Percentiles rank a stretch among this genome's conserved stretches.
Conservation (phyloP, 2,888 invertebrate genomes). For the Cerastoderma edule region DNA sequence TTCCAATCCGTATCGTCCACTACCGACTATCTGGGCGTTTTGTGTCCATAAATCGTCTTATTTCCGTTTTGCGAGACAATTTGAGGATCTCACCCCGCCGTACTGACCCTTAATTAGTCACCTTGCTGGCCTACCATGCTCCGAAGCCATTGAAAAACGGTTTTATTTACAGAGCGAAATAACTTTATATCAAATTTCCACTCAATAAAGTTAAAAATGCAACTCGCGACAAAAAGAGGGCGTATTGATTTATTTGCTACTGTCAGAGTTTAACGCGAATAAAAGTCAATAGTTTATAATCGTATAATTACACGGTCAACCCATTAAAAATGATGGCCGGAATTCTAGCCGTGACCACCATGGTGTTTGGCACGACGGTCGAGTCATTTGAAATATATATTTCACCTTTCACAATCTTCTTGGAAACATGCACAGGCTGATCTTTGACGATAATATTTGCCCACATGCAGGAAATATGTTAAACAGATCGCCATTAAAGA, state of each 20-base stretch:
- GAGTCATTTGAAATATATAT: background rate
- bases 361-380: too few species aligned
- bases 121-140: background rate
- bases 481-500: too few species aligned
- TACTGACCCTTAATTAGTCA: conserved; percentile 10
- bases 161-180: conserved; percentile 17
- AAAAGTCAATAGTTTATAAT: conserved; percentile 21
- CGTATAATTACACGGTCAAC: conserved; percentile 23
- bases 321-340: conserved; percentile 14
- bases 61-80: too few species aligned
- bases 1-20: too few species aligned
- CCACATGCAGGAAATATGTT: too few species aligned
- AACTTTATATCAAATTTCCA: conserved; percentile 20
- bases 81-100: too few species aligned
- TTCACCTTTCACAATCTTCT: too few species aligned
- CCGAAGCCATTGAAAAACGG: background rate
- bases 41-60: too few species aligned
- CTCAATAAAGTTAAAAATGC: conserved; percentile 23
- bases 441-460: too few species aligned
- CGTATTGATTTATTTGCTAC: conserved; percentile 7
- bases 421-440: too few species aligned
- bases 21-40: too few species aligned
- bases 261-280: conserved; percentile 4
- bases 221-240: conserved; percentile 10
- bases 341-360: conserved; percentile 6